phyloP scores from a whole-genome alignment of 2,888 invertebrate genomes.

The Bugulina stolonifera region DNA sequence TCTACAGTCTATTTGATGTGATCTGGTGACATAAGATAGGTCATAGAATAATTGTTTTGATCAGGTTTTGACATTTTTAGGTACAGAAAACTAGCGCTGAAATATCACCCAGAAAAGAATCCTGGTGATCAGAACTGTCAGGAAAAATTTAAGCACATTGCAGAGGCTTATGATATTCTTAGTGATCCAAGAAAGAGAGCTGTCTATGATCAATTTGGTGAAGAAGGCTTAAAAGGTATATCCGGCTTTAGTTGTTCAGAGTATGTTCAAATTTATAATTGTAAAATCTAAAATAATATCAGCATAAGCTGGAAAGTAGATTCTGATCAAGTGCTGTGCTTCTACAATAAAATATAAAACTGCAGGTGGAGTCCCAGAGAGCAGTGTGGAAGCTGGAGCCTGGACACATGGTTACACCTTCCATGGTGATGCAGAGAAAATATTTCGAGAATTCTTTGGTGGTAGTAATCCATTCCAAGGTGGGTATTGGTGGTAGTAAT shows the following conservation, averaged over 20 bases:
- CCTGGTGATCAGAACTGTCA: constrained; percentile 41
- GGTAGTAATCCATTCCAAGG: constrained; percentile 69
- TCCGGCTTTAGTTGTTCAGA: too few species aligned
- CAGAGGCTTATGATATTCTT: constrained; percentile 54
- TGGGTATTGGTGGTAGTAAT: too few species aligned
- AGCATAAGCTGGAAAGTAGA: too few species aligned
- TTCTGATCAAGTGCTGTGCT: too few species aligned
- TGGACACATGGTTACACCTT: constrained; percentile 59
- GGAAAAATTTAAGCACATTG: constrained; percentile 50
- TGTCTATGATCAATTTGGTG: constrained; percentile 83
- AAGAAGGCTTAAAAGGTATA: constrained; percentile 72
- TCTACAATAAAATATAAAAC: too few species aligned
- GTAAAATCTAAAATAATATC: too few species aligned
- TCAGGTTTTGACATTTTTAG: constrained; percentile 34
- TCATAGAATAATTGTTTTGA: background rate
- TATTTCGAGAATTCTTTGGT: constrained; percentile 69
- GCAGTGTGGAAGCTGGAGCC: constrained; percentile 45
- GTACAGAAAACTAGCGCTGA: constrained; percentile 50
- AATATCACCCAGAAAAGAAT: constrained; percentile 52
- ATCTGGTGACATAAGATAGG: too few species aligned
- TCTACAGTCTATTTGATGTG: too few species aligned
- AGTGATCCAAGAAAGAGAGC: constrained; percentile 56
- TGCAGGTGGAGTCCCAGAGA: constrained; percentile 64
- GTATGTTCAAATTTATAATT: too few species aligned
- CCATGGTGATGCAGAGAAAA: constrained; percentile 64